Evolutionary conservation across 2,797 vertebrate species (phyloP).

Genomic region (Schizopygopsis pylzovi): DNA sequence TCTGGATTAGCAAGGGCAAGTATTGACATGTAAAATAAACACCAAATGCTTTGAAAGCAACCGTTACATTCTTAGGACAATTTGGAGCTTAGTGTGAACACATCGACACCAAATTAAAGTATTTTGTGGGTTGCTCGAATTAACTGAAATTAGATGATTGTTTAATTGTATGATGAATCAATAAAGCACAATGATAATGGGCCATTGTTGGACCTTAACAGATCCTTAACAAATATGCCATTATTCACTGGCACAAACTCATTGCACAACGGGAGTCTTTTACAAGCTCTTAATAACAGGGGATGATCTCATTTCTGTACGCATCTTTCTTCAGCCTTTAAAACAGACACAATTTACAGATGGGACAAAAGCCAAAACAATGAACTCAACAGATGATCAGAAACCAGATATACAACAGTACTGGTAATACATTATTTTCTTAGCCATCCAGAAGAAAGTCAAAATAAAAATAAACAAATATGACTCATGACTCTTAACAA

Average conservation of each 20-base stretch:
- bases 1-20: not conserved
- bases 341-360: conserved; percentile 50
- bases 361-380: conserved; percentile 46
- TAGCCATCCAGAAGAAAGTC: conserved; percentile 56
- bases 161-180: conserved; percentile 11
- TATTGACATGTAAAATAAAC: conserved; percentile 33
- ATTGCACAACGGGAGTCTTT: conserved; percentile 60
- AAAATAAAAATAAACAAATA: conserved; percentile 52
- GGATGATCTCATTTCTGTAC: conserved; percentile 50
- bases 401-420: conserved; percentile 61
- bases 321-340: conserved; percentile 63
- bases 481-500: conserved; percentile 56
- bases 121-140: not conserved
- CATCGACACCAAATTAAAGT: not conserved
- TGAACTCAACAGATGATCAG: conserved; percentile 55
- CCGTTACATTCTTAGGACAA: conserved; percentile 21
- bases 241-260: not conserved
- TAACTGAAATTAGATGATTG: not conserved
- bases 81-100: conserved; percentile 12
- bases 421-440: conserved; percentile 74
- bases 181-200: not conserved
- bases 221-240: conserved; percentile 8
- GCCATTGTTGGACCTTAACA: not conserved
- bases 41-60: conserved; percentile 36
- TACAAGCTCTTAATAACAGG: conserved; percentile 48